These are phyloP conservation scores for Fistularia tabacaria DNA, from an alignment of 2,797 vertebrate genomes.

Conservation along the genomic window DNA sequence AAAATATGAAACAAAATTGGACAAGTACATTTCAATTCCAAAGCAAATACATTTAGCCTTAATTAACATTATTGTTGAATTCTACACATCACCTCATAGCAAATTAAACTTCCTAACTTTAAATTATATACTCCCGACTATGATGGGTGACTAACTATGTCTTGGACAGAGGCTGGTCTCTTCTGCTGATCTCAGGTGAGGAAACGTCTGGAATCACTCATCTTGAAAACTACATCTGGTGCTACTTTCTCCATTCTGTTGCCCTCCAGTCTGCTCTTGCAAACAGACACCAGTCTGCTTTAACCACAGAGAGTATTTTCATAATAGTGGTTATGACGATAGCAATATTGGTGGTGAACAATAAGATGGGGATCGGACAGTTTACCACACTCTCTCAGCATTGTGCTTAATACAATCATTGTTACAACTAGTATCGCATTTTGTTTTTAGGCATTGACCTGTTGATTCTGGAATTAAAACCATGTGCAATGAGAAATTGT, in stretches of 20 bases:
- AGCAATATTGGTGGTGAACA: constrained; percentile 56
- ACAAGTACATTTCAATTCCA: too few relatives aligned
- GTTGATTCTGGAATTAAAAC: constrained; percentile 45
- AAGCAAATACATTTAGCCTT: too few relatives aligned
- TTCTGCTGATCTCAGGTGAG: constrained; percentile 63
- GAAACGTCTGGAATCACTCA: constrained; percentile 73
- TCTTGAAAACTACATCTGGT: constrained; percentile 73
- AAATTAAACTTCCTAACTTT: too few relatives aligned
- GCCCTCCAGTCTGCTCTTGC: constrained; percentile 49
- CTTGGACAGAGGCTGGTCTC: constrained; percentile 21
- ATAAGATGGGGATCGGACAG: constrained; percentile 52
- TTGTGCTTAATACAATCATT: constrained; percentile 6
- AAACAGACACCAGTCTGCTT: constrained; percentile 49
- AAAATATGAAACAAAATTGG: too few relatives aligned
- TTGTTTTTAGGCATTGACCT: constrained; percentile 35
- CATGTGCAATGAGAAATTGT: constrained; percentile 48
- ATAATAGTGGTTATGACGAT: constrained; percentile 61
- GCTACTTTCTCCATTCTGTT: constrained; percentile 61
- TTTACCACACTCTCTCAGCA: constrained; percentile 24
- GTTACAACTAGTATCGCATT: constrained; percentile 26
- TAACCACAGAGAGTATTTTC: constrained; percentile 52
- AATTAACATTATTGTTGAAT: too few relatives aligned
- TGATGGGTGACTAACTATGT: too few relatives aligned
- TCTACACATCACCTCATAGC: too few relatives aligned
- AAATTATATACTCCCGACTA: too few relatives aligned